Evolutionary conservation across 2,797 vertebrate species (phyloP).

Genomic region (Pempheris klunzingeri): DNA sequence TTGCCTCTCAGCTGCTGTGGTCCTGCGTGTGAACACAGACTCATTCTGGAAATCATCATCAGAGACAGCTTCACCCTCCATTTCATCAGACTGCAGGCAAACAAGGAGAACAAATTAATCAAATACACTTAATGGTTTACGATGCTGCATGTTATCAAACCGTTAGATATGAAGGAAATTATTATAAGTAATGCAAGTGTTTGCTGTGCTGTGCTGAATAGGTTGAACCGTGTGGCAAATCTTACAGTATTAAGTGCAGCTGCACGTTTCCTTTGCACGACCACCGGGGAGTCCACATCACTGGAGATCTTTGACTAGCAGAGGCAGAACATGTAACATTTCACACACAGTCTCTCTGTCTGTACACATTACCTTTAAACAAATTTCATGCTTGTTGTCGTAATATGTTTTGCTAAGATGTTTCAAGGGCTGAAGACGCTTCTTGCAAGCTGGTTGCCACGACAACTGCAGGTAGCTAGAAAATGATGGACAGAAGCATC

Average conservation of each 20-base stretch:
- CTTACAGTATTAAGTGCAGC: slow-evolving; percentile 71
- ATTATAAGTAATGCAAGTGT: not conserved
- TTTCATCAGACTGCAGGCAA: slow-evolving; percentile 75
- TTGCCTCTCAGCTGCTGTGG: slow-evolving; percentile 34
- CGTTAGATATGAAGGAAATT: not conserved
- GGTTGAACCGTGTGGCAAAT: not conserved
- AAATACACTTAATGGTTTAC: not conserved
- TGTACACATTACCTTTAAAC: not conserved
- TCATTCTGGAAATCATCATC: slow-evolving; percentile 82
- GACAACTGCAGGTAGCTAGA: slow-evolving; percentile 52
- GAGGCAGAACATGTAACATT: slow-evolving; percentile 20
- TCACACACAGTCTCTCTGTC: not conserved
- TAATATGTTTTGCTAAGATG: not conserved
- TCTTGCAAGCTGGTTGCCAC: slow-evolving; percentile 50
- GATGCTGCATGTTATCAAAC: not conserved
- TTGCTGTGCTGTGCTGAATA: not conserved
- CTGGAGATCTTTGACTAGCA: slow-evolving; percentile 64
- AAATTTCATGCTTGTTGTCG: not conserved
- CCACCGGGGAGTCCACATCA: slow-evolving; percentile 79
- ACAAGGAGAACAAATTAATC: slow-evolving; percentile 9
- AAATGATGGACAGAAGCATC: slow-evolving; percentile 25
- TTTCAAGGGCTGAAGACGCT: slow-evolving; percentile 4
- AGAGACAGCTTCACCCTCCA: slow-evolving; percentile 58
- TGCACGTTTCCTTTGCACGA: slow-evolving; percentile 67
- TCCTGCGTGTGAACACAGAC: slow-evolving; percentile 28